phyloP scores from a whole-genome alignment of 2,113 vertebrate genomes.

The human region DNA sequence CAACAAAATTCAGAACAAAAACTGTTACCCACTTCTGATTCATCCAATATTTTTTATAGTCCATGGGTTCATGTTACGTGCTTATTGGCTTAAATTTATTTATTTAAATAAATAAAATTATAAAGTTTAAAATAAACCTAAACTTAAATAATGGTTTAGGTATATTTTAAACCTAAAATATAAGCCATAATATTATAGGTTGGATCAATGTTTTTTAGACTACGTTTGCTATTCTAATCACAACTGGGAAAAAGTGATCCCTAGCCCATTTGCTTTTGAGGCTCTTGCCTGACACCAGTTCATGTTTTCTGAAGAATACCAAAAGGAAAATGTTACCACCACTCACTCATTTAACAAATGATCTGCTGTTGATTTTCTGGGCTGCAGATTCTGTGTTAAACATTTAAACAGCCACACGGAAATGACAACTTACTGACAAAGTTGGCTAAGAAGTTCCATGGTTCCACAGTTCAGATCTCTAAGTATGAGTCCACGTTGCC shows the following conservation, averaged over 20 bases:
- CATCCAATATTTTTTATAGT: not conserved
- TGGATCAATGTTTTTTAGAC: not conserved
- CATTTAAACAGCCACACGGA: not conserved
- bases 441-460: not conserved
- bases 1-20: conserved; percentile 31
- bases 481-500: not conserved
- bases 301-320: not conserved
- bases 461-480: not conserved
- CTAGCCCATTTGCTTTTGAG: not conserved
- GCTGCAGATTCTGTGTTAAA: not conserved
- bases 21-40: not conserved
- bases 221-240: not conserved
- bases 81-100: not conserved
- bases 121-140: too few species aligned
- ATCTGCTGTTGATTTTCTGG: conserved; percentile 19
- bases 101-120: too few species aligned
- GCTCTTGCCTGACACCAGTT: not conserved
- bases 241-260: not conserved
- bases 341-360: not conserved
- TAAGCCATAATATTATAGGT: not conserved
- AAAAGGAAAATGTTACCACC: not conserved
- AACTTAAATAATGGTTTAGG: too few species aligned
- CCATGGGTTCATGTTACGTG: not conserved
- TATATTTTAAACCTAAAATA: not conserved
- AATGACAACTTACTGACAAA: not conserved